Conservation (phyloP, 2,888 invertebrate genomes). For the Masnerella sp. region DNA sequence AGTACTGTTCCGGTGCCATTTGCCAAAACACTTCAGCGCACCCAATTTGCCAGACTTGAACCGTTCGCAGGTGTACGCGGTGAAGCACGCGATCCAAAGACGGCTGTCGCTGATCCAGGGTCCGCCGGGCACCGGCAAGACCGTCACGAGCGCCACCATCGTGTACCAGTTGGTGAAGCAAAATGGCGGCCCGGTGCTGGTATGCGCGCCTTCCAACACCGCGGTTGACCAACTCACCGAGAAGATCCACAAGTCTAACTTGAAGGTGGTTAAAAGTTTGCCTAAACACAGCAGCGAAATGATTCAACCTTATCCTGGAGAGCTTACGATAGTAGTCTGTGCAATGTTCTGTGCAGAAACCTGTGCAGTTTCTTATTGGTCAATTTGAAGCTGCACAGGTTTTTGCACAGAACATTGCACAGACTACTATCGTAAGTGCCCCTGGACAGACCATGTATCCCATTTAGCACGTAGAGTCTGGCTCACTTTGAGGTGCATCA, state of each 20-base stretch:
- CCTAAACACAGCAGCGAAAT: no score
- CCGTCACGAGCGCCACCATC: conserved; percentile 99
- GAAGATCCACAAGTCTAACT: conserved; percentile 97
- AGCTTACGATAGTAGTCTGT: no score
- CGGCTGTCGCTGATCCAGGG: conserved; percentile 98
- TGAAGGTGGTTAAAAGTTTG: no score
- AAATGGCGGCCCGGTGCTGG: conserved; percentile 95
- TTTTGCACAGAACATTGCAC: no score
- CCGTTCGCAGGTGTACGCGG: conserved; percentile 98
- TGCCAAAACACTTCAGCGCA: conserved; percentile 98
- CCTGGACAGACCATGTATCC: no score
- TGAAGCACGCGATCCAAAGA: conserved; percentile 97
- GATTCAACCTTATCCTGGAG: no score
- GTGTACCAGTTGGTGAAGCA: conserved; percentile 98
- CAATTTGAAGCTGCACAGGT: no score
- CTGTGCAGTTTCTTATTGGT: no score
- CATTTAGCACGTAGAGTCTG: no score
- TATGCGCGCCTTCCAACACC: conserved; percentile 99
- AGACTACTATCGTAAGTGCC: no score
- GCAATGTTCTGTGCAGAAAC: no score
- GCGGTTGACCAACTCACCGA: conserved; percentile 99
- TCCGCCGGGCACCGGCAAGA: conserved; percentile 98
- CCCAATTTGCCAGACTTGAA: conserved; percentile 98
- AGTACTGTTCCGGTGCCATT: conserved; percentile 91
- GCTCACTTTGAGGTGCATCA: no score